Conservation (phyloP, 2,797 vertebrate genomes). For the Masticophis lateralis region DNA sequence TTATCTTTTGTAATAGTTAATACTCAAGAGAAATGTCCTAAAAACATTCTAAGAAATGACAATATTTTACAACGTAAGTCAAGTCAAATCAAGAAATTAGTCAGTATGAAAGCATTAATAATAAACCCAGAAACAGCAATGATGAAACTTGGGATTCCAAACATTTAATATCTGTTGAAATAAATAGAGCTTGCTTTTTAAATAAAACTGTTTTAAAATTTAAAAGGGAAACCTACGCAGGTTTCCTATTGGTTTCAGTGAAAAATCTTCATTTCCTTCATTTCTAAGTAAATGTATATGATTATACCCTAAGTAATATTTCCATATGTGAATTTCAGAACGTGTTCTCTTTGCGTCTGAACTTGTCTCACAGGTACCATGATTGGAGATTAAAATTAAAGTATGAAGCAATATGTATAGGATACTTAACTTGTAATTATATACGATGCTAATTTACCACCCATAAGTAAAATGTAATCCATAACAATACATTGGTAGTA, state of each 20-base stretch:
- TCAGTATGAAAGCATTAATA: background rate
- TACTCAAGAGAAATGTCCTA: background rate
- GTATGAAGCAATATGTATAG: background rate
- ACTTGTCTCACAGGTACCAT: constrained; percentile 38
- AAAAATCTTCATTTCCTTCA: background rate
- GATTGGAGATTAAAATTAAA: constrained; percentile 36
- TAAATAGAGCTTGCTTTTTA: background rate
- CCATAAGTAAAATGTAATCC: constrained; percentile 4
- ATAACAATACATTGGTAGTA: constrained; percentile 17
- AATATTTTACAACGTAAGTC: background rate
- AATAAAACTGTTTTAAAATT: background rate
- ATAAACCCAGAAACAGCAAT: background rate
- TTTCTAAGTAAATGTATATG: background rate
- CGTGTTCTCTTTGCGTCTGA: background rate
- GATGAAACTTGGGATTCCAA: background rate
- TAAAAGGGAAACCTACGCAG: background rate
- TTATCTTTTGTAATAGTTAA: background rate
- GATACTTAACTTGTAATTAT: constrained; percentile 36
- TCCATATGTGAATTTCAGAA: background rate
- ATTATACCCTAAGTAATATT: background rate
- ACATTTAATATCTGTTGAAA: background rate
- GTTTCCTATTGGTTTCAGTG: background rate
- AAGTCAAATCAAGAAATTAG: background rate
- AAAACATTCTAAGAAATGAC: background rate
- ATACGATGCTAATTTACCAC: constrained; percentile 24